These are phyloP conservation scores for Aphelenchoides fujianensis DNA, from an alignment of 1,140 invertebrate species.

Conservation along the genomic window DNA sequence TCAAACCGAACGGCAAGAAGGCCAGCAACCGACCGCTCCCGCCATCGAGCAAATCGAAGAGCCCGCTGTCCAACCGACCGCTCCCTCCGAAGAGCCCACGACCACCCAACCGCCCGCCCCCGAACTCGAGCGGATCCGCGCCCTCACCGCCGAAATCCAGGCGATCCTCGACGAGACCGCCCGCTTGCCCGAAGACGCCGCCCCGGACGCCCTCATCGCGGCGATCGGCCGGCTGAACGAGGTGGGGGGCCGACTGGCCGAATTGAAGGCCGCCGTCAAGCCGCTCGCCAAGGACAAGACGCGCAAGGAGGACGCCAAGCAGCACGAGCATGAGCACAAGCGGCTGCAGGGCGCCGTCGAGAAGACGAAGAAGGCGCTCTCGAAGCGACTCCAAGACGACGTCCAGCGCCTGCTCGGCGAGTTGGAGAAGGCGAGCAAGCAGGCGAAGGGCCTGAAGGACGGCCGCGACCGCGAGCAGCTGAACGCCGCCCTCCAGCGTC, in stretches of 20 bases:
- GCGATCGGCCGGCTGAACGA: background rate
- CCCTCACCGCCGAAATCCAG: too few species aligned
- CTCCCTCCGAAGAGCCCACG: too few species aligned
- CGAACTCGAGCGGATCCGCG: too few species aligned
- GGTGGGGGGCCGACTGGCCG: background rate
- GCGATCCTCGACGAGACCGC: background rate
- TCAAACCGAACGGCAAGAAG: background rate
- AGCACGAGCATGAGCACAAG: background rate
- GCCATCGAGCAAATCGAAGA: too few species aligned
- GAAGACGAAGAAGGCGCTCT: background rate
- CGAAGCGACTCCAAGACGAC: background rate
- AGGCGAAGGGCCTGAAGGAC: background rate
- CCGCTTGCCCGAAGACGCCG: background rate
- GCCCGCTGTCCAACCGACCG: too few species aligned
- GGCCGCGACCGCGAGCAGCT: background rate
- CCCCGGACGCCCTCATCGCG: background rate
- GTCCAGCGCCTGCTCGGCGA: background rate
- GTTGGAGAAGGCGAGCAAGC: background rate
- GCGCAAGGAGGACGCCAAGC: background rate
- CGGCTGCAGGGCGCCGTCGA: background rate
- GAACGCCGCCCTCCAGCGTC: background rate
- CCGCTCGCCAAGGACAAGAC: background rate
- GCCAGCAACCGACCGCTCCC: background rate
- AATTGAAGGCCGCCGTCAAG: background rate
- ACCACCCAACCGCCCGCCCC: too few species aligned